Evolutionary conservation across 2,888 invertebrate genomes (phyloP), one percentile per base, ranked within the genome.

Genomic region (Therioaphis trifolii): DNA sequence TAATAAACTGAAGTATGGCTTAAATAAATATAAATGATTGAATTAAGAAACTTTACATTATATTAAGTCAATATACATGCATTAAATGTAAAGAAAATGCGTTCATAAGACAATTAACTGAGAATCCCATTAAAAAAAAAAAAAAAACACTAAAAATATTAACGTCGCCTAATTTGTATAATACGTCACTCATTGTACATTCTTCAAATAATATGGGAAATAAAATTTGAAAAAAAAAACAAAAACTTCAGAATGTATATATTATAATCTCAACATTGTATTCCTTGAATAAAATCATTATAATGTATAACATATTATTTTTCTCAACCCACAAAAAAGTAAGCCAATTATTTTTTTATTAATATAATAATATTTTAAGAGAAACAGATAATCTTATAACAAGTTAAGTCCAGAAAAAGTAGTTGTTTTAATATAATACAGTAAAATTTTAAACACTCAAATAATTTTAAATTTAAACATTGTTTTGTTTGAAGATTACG

Each of bases 271-370:
- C 15, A 3, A 27, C 52, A 78, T 77, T 78, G 52, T 77, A 4
- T 21, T 77, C 15, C 21, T 35, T 35, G 49, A 46, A 66, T 35
- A 49, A n/a, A 46, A 52, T 24, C 18, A 78, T 78, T 68, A 14
- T 78, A n/a, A 78, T 4, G 2, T n/a, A 68, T 18, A 68, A 55
- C 29, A 68, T 18, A 77, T n/a, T n/a, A n/a, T 68, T 55, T 77
- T 55, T 79, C 55, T 79, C 27, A 79, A 40, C 69, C 27, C 40
- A n/a, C n/a, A 35, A 69, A 18, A 15, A n/a, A 69, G 18, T 52
- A 27, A n/a, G 4, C 52, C 12, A 78, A 78, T 55, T 78, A 68
- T 52, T 40, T 55, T n/a, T 55, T 66, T 40, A 75, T 24, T 49
- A 12, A 11, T 63, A 63, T 27, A 43, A 21, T 63, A 21, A 77